A percentile compares a stretch with the other conserved stretches of the same genome.
Conservation (phyloP, 2,888 invertebrate species). For the Brachyptera risi region DNA sequence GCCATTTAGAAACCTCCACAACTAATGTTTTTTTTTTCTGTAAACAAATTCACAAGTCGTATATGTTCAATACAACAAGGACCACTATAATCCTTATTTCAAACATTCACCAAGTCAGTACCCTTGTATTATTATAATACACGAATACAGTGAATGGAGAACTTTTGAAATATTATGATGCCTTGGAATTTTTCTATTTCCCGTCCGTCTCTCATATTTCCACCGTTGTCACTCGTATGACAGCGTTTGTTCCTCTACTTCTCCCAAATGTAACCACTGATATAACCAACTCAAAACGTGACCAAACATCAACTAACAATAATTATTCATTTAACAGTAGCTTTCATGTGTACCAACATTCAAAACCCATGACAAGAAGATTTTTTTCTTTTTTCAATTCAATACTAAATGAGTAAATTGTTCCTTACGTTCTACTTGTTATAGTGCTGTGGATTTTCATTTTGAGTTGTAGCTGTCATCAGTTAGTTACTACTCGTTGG, state of each 20-base stretch:
- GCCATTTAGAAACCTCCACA: too few species aligned
- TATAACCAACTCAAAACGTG: neutral
- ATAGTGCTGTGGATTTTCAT: neutral
- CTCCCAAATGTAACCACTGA: too few species aligned
- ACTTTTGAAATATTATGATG: too few species aligned
- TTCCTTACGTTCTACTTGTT: slow-evolving; percentile 4
- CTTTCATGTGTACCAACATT: neutral
- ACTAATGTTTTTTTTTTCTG: too few species aligned
- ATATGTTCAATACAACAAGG: too few species aligned
- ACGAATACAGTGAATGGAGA: too few species aligned
- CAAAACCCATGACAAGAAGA: slow-evolving; percentile 1
- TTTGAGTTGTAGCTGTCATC: slow-evolving; percentile 13
- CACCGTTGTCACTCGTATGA: neutral
- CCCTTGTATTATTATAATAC: too few species aligned
- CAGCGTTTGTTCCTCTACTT: slow-evolving; percentile 4
- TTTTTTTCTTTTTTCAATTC: slow-evolving; percentile 3
- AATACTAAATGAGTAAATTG: slow-evolving; percentile 20
- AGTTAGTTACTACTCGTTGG: neutral
- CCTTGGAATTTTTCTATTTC: neutral
- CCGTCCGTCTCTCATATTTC: neutral
- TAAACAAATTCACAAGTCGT: too few species aligned
- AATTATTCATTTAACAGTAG: slow-evolving; percentile 2
- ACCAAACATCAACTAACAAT: slow-evolving; percentile 3
- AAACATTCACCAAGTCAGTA: too few species aligned
- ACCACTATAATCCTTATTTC: too few species aligned